Percentiles rank a stretch among this genome's conserved stretches.
These are phyloP conservation scores for Melipona quadrifasciata DNA, from an alignment of 1,140 invertebrate genomes.

Conservation along the genomic window DNA sequence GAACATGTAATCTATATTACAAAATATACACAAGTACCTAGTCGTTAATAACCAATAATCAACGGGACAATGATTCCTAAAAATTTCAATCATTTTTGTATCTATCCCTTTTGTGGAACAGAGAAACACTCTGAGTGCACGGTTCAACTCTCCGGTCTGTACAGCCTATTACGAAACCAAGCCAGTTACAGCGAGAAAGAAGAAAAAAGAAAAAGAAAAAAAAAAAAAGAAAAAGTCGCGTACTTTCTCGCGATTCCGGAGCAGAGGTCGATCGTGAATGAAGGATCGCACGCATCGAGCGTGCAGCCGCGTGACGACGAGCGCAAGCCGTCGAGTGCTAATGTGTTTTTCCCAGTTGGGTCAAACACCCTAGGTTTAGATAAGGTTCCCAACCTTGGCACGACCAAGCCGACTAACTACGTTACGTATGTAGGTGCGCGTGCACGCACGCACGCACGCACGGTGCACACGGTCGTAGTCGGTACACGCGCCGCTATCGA, in stretches of 20 bases:
- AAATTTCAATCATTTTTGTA: too few species aligned
- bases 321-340: conserved; percentile 56
- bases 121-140: too few species aligned
- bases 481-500: conserved; percentile 3
- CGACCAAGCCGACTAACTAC: conserved; percentile 60
- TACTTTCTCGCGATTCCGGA: not conserved
- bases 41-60: too few species aligned
- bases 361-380: conserved; percentile 73
- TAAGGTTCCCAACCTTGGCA: conserved; percentile 72
- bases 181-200: not conserved
- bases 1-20: too few species aligned
- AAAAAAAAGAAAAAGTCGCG: not conserved
- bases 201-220: not conserved
- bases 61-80: too few species aligned
- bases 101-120: too few species aligned
- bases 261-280: conserved; percentile 47
- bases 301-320: conserved; percentile 30
- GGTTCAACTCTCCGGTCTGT: too few species aligned
- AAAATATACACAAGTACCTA: too few species aligned
- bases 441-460: not conserved
- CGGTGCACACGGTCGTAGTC: not conserved
- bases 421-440: conserved; percentile 48
- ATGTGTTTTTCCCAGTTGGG: conserved; percentile 71
- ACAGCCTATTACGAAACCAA: not conserved
- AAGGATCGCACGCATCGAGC: conserved; percentile 40